phyloP scores from a whole-genome alignment of 2,113 vertebrate genomes.

The Opisthocomus hoazin region DNA sequence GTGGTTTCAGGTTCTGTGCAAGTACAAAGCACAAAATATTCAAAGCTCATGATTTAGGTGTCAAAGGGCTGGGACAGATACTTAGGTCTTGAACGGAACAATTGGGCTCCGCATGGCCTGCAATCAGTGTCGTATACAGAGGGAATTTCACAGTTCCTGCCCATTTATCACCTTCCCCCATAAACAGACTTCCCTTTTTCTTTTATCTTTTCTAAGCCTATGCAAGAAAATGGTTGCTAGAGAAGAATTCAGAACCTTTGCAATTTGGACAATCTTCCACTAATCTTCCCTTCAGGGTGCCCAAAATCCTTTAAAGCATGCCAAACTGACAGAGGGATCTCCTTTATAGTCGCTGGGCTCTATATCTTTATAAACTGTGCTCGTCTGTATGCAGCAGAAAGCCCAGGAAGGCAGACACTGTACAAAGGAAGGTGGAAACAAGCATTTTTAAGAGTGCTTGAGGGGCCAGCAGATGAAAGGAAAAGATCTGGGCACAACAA shows the following conservation, averaged over 20 bases:
- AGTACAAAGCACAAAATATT: background rate
- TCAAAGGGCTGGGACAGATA: background rate
- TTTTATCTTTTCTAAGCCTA: background rate
- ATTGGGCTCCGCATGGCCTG: background rate
- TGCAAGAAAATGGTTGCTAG: background rate
- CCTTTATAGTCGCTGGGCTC: background rate
- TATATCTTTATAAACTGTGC: constrained; percentile 45
- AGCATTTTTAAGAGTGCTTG: background rate
- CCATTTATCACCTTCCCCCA: background rate
- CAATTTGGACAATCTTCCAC: constrained; percentile 26
- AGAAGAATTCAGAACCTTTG: constrained; percentile 18
- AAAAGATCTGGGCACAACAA: background rate
- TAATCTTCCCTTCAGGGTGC: constrained; percentile 62
- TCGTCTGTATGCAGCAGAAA: constrained; percentile 6
- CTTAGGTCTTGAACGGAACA: background rate
- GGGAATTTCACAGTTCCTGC: background rate
- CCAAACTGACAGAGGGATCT: constrained; percentile 27
- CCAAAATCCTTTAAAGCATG: constrained; percentile 63
- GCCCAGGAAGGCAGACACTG: background rate
- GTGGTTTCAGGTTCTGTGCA: background rate
- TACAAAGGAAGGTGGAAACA: constrained; percentile 18
- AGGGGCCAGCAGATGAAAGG: background rate
- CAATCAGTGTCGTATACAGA: rapidly evolving
- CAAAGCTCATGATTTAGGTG: background rate
- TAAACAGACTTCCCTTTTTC: background rate